These are phyloP conservation scores for Eumeta japonica DNA, from an alignment of 1,140 invertebrate genomes.

Conservation along the genomic window DNA sequence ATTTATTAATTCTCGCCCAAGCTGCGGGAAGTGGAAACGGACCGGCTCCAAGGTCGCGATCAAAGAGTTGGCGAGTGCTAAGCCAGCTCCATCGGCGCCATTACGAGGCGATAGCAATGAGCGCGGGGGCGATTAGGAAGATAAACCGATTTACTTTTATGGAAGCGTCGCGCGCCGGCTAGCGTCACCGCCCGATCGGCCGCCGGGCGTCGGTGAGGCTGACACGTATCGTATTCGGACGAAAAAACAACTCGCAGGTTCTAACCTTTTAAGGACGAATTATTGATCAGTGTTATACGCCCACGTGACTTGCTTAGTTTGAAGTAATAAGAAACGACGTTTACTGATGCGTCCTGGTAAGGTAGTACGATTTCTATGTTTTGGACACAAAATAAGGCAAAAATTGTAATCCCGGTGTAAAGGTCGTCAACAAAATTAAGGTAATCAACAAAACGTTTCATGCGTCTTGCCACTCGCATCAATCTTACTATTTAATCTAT, in stretches of 20 bases:
- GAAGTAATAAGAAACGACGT: no score
- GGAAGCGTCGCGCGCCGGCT: slow-evolving; percentile 25
- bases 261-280: slow-evolving; percentile 44
- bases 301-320: slow-evolving; percentile 19
- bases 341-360: no score
- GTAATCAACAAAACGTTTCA: no score
- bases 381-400: no score
- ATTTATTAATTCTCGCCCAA: no score
- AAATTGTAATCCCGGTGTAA: no score
- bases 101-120: no score
- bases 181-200: slow-evolving; percentile 46
- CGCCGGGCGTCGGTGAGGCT: slow-evolving; percentile 16
- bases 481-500: no score
- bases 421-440: no score
- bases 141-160: slow-evolving; percentile 45
- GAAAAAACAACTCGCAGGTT: slow-evolving; percentile 27
- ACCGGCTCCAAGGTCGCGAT: slow-evolving; percentile 18
- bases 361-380: no score
- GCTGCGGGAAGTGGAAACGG: slow-evolving; percentile 22
- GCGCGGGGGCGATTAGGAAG: slow-evolving; percentile 51
- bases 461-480: no score
- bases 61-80: slow-evolving; percentile 17
- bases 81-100: no score
- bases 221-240: slow-evolving; percentile 27
- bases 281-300: slow-evolving; percentile 22